Conservation (phyloP, 1,140 invertebrate species). For the Drosophila yakuba region DNA sequence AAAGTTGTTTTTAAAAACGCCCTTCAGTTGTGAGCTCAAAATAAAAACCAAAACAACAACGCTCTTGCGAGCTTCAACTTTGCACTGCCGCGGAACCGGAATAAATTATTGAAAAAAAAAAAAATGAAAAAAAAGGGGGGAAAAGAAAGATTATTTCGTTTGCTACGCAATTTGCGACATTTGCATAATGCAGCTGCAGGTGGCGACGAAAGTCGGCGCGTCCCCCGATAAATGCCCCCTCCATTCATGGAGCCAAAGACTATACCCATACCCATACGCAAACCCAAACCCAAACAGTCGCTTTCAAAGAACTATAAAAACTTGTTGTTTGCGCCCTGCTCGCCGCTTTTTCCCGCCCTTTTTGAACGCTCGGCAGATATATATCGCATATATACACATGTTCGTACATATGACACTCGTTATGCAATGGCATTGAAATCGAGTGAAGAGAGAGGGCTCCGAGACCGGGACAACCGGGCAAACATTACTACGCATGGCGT, state of each 20-base stretch:
- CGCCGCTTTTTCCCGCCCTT: slow-evolving; percentile 69
- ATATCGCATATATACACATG: slow-evolving; percentile 27
- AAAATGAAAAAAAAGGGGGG: slow-evolving; percentile 2
- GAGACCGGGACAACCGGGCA: slow-evolving; percentile 32
- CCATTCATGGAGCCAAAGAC: background rate
- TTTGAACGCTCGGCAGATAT: slow-evolving; percentile 44
- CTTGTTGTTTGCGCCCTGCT: slow-evolving; percentile 64
- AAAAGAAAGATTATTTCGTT: slow-evolving; percentile 55
- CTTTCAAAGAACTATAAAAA: slow-evolving; percentile 73
- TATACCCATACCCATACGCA: slow-evolving; percentile 10
- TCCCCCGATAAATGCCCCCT: background rate
- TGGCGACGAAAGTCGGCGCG: slow-evolving; percentile 7
- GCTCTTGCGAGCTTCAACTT: slow-evolving; percentile 46
- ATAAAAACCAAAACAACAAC: slow-evolving; percentile 18
- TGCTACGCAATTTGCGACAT: slow-evolving; percentile 68
- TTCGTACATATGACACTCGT: slow-evolving; percentile 54
- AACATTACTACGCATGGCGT: slow-evolving; percentile 47
- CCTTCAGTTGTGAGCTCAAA: slow-evolving; percentile 51
- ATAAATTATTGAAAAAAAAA: slow-evolving; percentile 61
- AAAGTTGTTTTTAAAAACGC: slow-evolving; percentile 40
- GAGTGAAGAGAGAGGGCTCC: slow-evolving; percentile 8
- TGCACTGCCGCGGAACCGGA: slow-evolving; percentile 56
- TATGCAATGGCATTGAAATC: slow-evolving; percentile 75
- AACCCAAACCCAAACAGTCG: slow-evolving; percentile 13
- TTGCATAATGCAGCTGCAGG: slow-evolving; percentile 77